phyloP scores from a whole-genome alignment of 1,140 invertebrate genomes.

The Hesperophylax magnus region DNA sequence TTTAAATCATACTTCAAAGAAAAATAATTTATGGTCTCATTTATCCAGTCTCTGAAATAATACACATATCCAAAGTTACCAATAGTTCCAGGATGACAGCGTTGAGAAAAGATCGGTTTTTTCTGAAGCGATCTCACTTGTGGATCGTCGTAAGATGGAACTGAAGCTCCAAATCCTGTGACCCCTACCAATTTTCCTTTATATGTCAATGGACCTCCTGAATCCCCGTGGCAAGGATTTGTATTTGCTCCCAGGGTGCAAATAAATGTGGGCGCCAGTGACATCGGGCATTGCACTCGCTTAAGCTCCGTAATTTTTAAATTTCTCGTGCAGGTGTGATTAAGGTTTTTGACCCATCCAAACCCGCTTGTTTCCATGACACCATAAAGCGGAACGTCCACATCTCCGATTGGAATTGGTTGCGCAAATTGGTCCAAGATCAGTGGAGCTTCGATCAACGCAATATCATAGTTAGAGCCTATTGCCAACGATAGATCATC shows the following conservation, averaged over 20 bases:
- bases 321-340: background rate
- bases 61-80: constrained; percentile 3
- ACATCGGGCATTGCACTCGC: background rate
- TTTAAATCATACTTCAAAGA: background rate
- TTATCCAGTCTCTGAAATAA: constrained; percentile 1
- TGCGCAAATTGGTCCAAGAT: background rate
- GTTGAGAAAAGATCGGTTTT: background rate
- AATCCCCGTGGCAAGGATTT: constrained; percentile 28
- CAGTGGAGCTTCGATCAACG: background rate
- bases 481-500: background rate
- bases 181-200: constrained; percentile 9
- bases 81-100: constrained; percentile 7
- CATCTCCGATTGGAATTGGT: constrained; percentile 1
- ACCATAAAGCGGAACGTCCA: background rate
- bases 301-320: constrained; percentile 4
- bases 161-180: constrained; percentile 4
- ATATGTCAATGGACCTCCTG: constrained; percentile 17
- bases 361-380: background rate
- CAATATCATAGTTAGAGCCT: background rate
- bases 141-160: background rate
- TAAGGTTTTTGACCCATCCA: background rate
- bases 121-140: background rate
- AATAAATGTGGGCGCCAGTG: background rate
- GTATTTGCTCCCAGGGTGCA: constrained; percentile 1
- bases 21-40: background rate